Evolutionary conservation across 2,888 invertebrate genomes (phyloP).

Genomic region (Uloborus plumipes): DNA sequence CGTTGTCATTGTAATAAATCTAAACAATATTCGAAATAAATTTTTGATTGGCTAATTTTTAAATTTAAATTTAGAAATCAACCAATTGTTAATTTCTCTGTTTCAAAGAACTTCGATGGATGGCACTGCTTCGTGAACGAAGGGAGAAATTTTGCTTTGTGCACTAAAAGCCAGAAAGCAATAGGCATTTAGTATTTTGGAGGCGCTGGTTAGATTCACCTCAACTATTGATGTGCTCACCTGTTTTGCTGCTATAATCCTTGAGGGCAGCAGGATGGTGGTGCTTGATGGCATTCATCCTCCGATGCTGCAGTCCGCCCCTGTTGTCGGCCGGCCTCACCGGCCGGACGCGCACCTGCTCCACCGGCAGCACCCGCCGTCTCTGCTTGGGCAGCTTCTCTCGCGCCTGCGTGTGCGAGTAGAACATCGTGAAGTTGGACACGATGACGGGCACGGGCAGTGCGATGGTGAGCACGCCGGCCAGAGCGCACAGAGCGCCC

Average conservation of each 20-base stretch:
- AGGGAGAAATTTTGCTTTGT: too few relatives aligned
- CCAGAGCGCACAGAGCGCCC: slow-evolving; percentile 96
- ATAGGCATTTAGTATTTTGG: too few relatives aligned
- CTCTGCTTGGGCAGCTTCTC: slow-evolving; percentile 99
- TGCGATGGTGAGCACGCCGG: slow-evolving; percentile 98
- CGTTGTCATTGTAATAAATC: too few relatives aligned
- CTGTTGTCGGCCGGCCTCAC: slow-evolving; percentile 72
- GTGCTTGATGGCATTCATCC: slow-evolving; percentile 90
- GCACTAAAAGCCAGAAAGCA: too few relatives aligned
- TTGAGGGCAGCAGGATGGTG: slow-evolving; percentile 78
- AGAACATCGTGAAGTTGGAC: slow-evolving; percentile 87
- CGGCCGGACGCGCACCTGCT: slow-evolving; percentile 82
- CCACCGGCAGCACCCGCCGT: slow-evolving; percentile 94
- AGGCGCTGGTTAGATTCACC: too few relatives aligned
- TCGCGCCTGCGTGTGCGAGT: slow-evolving; percentile 85
- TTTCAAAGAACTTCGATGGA: too few relatives aligned
- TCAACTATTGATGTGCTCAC: too few relatives aligned
- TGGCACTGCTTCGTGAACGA: too few relatives aligned
- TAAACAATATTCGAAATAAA: too few relatives aligned
- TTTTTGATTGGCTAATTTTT: too few relatives aligned
- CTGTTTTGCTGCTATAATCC: slow-evolving; percentile 57
- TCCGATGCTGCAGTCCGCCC: slow-evolving; percentile 75
- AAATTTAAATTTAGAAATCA: too few relatives aligned
- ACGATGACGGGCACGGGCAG: slow-evolving; percentile 99
- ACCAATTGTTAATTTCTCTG: too few relatives aligned